Evolutionary conservation across 2,888 invertebrate species (phyloP), one percentile per base, ranked within the genome.

Genomic region (Leptothorax acervorum): DNA sequence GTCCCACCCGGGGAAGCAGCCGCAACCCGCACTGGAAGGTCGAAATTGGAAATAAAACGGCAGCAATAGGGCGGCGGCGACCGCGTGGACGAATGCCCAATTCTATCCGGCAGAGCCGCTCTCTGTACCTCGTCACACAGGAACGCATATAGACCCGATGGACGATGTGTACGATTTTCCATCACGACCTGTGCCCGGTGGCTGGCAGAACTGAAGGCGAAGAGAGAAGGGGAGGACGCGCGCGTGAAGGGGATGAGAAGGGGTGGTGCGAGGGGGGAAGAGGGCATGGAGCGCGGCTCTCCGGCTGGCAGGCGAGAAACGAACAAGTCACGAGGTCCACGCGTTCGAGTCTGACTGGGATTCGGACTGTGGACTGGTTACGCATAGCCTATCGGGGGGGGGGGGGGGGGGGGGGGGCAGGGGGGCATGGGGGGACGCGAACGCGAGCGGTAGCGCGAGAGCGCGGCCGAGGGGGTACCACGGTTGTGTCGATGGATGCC

Each of bases 21-120:
- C 84, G 48, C 79, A 62, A 76, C 87, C 84, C 88, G 87, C 89
- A 60, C 83, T 75, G 75, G 84, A 84, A 84, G 84, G 85, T 71
- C 87, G 91, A 91, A 92, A 92, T 92, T 91, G 92, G 92, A 92
- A 92, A 92, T 92, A 93, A 93, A 93, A 92, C 92, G 91, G 91
- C 90, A 86, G 88, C 87, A 65, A 82, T 84, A 71, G 85, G 84
- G 85, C 84, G 85, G 85, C 78, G 75, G 73, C 81, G 73, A 63
- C 60, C 85, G 82, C 78, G 82, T 85, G 76, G 86, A 86, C 87
- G 86, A 89, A 88, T 83, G 85, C 82, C 74, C 83, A 86, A 84
- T 87, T 90, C 87, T 76, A 68, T 82, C 57, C 63, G 75, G 82
- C 51, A 51, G 78, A 62, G 23, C 42, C 55, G 57, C 63, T 81